Evolutionary conservation across 1,140 invertebrate species (phyloP).

Genomic region (Drosophila repletoides): DNA sequence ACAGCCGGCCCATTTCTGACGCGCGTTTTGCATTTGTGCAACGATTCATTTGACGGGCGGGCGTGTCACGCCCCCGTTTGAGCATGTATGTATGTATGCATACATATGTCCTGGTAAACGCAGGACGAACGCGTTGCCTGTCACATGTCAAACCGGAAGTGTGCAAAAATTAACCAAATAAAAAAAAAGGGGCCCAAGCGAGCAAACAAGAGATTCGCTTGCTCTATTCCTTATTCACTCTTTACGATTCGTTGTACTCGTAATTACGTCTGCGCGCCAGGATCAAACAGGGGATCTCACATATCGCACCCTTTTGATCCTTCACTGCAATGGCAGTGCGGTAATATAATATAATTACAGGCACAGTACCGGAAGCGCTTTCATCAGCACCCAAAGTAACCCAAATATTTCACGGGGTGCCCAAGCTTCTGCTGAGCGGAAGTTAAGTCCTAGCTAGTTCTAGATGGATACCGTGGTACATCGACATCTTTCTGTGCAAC

Average conservation of each 20-base stretch:
- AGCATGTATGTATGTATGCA: background rate
- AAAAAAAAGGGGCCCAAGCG: constrained; percentile 24
- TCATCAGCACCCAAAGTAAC: constrained; percentile 60
- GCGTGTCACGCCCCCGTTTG: constrained; percentile 54
- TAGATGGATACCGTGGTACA: constrained; percentile 48
- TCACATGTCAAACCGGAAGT: constrained; percentile 81
- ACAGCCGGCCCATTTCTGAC: constrained; percentile 71
- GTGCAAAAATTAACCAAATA: constrained; percentile 58
- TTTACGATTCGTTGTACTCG: constrained; percentile 3
- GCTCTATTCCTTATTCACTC: background rate
- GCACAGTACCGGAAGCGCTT: constrained; percentile 67
- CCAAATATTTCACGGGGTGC: constrained; percentile 41
- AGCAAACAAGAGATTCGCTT: constrained; percentile 10
- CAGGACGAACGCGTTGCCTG: constrained; percentile 61
- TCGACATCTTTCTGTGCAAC: constrained; percentile 39
- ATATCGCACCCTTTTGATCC: constrained; percentile 58
- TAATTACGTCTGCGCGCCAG: constrained; percentile 51
- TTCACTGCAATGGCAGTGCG: constrained; percentile 29
- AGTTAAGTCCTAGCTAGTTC: constrained; percentile 37
- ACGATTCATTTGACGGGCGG: constrained; percentile 75
- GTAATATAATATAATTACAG: constrained; percentile 77
- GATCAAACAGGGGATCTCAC: constrained; percentile 9
- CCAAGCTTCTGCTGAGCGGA: constrained; percentile 59
- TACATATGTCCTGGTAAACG: background rate
- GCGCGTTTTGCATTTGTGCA: constrained; percentile 54